A percentile compares a stretch with the other conserved stretches of the same genome.
phyloP scores from a whole-genome alignment of 2,888 invertebrate genomes.

The Netelia fuscicornis region DNA sequence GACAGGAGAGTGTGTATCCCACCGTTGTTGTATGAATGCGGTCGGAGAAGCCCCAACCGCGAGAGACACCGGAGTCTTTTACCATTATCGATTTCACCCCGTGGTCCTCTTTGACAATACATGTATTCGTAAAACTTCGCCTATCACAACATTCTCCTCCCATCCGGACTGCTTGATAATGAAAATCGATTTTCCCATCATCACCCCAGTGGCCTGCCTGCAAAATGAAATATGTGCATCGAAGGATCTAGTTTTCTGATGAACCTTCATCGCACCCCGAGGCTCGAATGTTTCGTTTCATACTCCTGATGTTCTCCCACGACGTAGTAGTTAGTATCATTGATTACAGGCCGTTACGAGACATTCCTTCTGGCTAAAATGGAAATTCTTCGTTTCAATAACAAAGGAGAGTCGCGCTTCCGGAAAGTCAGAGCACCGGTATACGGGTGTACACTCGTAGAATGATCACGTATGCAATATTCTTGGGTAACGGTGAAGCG shows the following conservation, averaged over 20 bases:
- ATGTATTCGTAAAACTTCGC: constrained; percentile 4
- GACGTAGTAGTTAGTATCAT: neutral
- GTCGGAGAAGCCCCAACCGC: constrained; percentile 3
- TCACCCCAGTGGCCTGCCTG: neutral
- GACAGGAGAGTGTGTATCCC: constrained; percentile 47
- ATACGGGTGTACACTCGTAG: neutral
- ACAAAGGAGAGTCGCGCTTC: neutral
- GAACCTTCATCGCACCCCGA: neutral
- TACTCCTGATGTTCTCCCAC: neutral
- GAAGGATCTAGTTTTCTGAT: neutral
- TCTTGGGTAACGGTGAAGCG: neutral
- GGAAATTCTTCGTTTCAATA: constrained; percentile 31
- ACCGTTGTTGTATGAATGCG: constrained; percentile 42
- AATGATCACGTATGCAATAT: constrained; percentile 10
- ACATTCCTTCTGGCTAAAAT: neutral
- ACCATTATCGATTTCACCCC: constrained; percentile 52
- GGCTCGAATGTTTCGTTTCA: neutral
- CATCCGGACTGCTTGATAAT: constrained; percentile 13
- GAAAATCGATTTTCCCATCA: constrained; percentile 32
- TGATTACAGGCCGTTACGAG: neutral
- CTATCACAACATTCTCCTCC: neutral
- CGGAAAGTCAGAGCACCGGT: neutral
- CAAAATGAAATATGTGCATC: neutral
- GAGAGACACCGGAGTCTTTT: constrained; percentile 17
- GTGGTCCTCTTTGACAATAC: constrained; percentile 12